A percentile compares a stretch with the other conserved stretches of the same genome.
These are phyloP conservation scores for Tromatobia lineatoria DNA, from an alignment of 2,888 invertebrate species.

Conservation along the genomic window DNA sequence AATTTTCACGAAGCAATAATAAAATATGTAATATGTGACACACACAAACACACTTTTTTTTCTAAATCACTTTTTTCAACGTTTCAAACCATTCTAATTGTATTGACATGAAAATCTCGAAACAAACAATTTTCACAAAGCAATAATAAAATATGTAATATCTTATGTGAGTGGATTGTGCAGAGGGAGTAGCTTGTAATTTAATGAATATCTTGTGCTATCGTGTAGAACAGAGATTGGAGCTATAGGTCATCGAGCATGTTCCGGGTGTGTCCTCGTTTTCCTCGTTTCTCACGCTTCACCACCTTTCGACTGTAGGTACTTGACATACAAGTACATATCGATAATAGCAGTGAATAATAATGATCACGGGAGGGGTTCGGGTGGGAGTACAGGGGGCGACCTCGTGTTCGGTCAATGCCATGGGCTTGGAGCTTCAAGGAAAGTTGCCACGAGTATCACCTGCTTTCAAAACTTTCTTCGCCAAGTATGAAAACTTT, in stretches of 20 bases:
- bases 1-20: too few relatives aligned
- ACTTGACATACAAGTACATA: slow-evolving; percentile 62
- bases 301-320: slow-evolving; percentile 21
- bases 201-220: background rate
- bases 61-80: too few relatives aligned
- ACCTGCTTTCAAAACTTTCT: slow-evolving; percentile 59
- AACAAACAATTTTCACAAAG: too few relatives aligned
- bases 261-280: slow-evolving; percentile 19
- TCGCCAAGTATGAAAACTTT: slow-evolving; percentile 44
- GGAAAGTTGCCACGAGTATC: slow-evolving; percentile 62
- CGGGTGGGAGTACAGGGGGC: slow-evolving; percentile 27
- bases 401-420: slow-evolving; percentile 69
- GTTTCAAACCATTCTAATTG: too few relatives aligned
- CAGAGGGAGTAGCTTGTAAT: background rate
- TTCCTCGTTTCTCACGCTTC: slow-evolving; percentile 56
- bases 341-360: slow-evolving; percentile 62
- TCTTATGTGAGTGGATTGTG: too few relatives aligned
- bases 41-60: too few relatives aligned
- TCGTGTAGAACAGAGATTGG: background rate
- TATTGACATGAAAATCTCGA: too few relatives aligned
- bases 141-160: too few relatives aligned
- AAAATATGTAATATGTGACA: too few relatives aligned
- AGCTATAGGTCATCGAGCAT: slow-evolving; percentile 13
- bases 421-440: slow-evolving; percentile 65
- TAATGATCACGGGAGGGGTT: slow-evolving; percentile 47